Percentiles rank a stretch among this genome's conserved stretches.
These are phyloP conservation scores for Dynastes tityus DNA, from an alignment of 2,888 invertebrate species.

Conservation along the genomic window DNA sequence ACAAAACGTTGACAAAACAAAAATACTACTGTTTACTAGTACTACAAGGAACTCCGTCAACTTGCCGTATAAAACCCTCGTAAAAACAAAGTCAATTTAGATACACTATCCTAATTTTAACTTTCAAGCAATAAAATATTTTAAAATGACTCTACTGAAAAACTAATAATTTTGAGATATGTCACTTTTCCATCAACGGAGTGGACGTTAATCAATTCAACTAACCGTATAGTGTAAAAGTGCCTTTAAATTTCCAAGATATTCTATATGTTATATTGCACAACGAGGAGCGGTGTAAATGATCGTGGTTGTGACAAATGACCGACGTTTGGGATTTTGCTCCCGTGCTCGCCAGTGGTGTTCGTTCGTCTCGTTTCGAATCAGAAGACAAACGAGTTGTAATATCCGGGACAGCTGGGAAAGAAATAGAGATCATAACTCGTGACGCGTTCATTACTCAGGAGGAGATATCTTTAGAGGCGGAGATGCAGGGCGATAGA, in stretches of 20 bases:
- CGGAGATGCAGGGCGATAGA: neutral
- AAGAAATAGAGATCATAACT: conserved; percentile 68
- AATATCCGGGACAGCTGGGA: conserved; percentile 68
- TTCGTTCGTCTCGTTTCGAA: conserved; percentile 49
- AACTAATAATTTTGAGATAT: too few relatives aligned
- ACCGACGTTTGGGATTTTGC: conserved; percentile 64
- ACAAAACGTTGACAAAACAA: too few relatives aligned
- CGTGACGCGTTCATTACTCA: conserved; percentile 68
- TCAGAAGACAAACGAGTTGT: conserved; percentile 69
- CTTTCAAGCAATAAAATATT: too few relatives aligned
- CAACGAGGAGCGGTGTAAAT: conserved; percentile 13
- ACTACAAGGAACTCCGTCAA: too few relatives aligned
- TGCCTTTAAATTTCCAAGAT: neutral
- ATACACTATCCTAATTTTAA: too few relatives aligned
- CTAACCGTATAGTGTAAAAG: too few relatives aligned
- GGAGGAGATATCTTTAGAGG: conserved; percentile 50
- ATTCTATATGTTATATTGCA: neutral
- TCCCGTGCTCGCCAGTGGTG: conserved; percentile 57
- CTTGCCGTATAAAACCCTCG: too few relatives aligned
- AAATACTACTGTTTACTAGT: too few relatives aligned
- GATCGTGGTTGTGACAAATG: conserved; percentile 62
- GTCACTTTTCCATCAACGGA: too few relatives aligned
- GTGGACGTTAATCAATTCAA: too few relatives aligned
- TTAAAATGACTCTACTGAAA: too few relatives aligned
- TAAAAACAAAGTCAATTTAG: too few relatives aligned